Conservation (phyloP, 2,888 invertebrate genomes). For the Mesorhabditis belari region DNA sequence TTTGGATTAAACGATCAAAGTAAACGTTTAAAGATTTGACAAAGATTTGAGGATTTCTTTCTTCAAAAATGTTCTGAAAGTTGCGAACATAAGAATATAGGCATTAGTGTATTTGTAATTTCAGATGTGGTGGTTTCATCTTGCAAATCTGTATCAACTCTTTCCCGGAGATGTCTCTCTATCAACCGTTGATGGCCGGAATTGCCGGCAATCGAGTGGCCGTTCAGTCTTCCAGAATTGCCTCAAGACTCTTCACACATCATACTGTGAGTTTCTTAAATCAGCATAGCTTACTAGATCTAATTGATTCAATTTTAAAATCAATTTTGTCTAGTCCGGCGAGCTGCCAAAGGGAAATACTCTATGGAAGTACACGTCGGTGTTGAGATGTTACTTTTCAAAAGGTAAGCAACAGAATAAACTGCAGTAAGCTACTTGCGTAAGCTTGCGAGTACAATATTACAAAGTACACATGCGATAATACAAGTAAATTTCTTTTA, state of each 20-base stretch:
- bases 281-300: not conserved
- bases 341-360: not conserved
- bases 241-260: not conserved
- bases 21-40: too few relatives aligned
- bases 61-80: not conserved
- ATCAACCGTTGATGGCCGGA: not conserved
- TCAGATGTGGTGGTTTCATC: not conserved
- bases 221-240: not conserved
- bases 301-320: too few relatives aligned
- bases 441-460: too few relatives aligned
- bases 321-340: not conserved
- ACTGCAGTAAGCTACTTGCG: not conserved
- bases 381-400: not conserved
- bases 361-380: not conserved
- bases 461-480: too few relatives aligned
- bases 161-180: not conserved
- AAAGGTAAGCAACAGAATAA: not conserved
- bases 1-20: too few relatives aligned
- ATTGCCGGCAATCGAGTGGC: not conserved
- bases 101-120: not conserved
- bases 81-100: not conserved
- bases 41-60: too few relatives aligned
- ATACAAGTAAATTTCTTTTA: too few relatives aligned
- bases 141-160: not conserved
- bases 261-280: not conserved